Base-by-base conservation (phyloP, 2,113 vertebrate genomes). In the Apteryx owenii region DNA sequence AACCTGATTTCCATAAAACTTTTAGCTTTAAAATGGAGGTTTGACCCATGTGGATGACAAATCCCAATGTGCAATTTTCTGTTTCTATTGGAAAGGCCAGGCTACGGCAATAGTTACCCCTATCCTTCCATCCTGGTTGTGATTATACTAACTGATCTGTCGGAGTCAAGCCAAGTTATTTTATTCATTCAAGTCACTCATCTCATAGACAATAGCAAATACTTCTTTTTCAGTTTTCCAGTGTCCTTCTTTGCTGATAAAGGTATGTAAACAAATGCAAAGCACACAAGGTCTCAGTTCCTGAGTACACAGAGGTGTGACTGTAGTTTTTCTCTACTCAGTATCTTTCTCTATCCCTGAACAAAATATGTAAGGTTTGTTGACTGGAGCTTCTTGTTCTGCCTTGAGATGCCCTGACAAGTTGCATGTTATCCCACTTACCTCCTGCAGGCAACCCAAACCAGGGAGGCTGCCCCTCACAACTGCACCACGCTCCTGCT, bases 381-480 rank as follows among this genome's bases (percentile, higher is more conserved):
- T 93, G 66, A 93, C 86, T 77, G 64, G 83, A 92, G 36, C 50
- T 81, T 88, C 65, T 62, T 60, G 20, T 8, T 8, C 80, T 88
- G 79, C 79, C 92, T 78, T 78, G 75, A 88, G 95, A 66, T 54
- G 60, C 76, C 71, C 77, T 77, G 84, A 93, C 94, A 85, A 95
- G 44, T 73, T 82, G 71, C 58, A 33, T 33, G 66, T 80, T 89
- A 89, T 80, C 46, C 89, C 42, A 25, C 78, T 92, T 96, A 89
- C 91, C 95, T 96, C 91, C 89, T 87, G 72, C 77, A 69, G 84
- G 81, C 61, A 89, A 79, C 89, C 65, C 87, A 85, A 95, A 91
- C 69, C 81, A 72, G 17, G 33, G 23, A 95, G 86, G 84, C 77
- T 95, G 95, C 89, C 83, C 85, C 51, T 88, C 92, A 58, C 64